phyloP scores from a whole-genome alignment of 2,888 invertebrate species.

The Troglohyphantes excavatus region DNA sequence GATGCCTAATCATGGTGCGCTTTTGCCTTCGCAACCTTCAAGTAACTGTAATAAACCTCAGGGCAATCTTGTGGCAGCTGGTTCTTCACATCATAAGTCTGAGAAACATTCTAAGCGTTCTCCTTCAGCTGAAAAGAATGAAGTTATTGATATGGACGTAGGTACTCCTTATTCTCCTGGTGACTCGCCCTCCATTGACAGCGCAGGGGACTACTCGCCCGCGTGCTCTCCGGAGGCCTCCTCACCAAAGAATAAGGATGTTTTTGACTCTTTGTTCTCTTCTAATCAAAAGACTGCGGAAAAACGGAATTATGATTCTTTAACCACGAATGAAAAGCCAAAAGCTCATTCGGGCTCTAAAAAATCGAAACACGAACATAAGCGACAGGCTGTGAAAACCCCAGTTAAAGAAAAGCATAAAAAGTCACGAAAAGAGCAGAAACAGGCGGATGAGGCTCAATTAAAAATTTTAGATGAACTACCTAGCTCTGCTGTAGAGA shows the following conservation, averaged over 20 bases:
- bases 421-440: conserved; percentile 63
- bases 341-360: conserved; percentile 60
- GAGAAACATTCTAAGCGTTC: conserved; percentile 57
- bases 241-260: conserved; percentile 75
- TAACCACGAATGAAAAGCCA: conserved; percentile 35
- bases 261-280: conserved; percentile 80
- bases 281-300: conserved; percentile 56
- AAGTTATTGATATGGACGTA: conserved; percentile 87
- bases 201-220: conserved; percentile 69
- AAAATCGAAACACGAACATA: conserved; percentile 69
- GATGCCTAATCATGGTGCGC: conserved; percentile 37
- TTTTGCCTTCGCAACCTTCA: conserved; percentile 53
- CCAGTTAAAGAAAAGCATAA: conserved; percentile 76
- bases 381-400: conserved; percentile 79
- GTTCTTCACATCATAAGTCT: conserved; percentile 26
- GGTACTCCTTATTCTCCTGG: conserved; percentile 88
- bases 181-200: conserved; percentile 79
- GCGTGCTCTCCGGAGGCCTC: conserved; percentile 58
- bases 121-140: conserved; percentile 82
- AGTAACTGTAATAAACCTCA: conserved; percentile 45
- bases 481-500: conserved; percentile 95
- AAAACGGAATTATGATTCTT: conserved; percentile 57
- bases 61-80: conserved; percentile 18
- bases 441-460: conserved; percentile 87
- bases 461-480: conserved; percentile 91